Evolutionary conservation across 2,888 invertebrate species (phyloP), one percentile per base, ranked within the genome.

Genomic region (Drosophila anomalata): DNA sequence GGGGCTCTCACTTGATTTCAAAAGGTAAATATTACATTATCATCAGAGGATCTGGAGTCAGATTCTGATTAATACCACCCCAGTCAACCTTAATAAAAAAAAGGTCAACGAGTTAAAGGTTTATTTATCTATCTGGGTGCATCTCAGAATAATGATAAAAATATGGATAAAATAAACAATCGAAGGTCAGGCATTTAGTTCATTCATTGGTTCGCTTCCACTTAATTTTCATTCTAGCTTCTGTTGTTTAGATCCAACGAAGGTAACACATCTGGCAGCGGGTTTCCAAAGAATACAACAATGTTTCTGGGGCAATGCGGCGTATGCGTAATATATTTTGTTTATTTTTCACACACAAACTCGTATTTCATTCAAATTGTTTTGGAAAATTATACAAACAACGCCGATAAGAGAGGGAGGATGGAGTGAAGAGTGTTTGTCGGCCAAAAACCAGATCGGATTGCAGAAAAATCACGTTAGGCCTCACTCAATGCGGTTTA

Each of bases 401-500:
- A 4, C 11, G 26, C 8, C 20, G 41, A 52, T 47, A 54, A 36
- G 47, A 39, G 14, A 31, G 51, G 33, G 44, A 29, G 33, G 47
- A 29, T 7, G 36, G 51, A 17, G 24, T 12, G 41, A 8, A 3
- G 41, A 12, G 46, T 9, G 48, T 44, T 42, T 54, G 54, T 41
- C 20, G 51, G 53, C 42, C 56, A 80, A 79, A 36, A 36, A 87
- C 87, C 84, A 81, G 76, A 82, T 87, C 70, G 76, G 63, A 70
- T 78, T 85, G 88, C 87, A 87, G 84, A 78, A 71, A 83, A 84
- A 88, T 80, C 87, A 83, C 75, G 84, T 86, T 88, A 73, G 67
- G 84, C 87, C 77, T 65, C 81, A 87, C 78, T 83, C 80, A 88
- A 86, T 86, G 84, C 84, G 84, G 84, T 88, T 86, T 77, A 79